Conservation (phyloP, 2,113 vertebrate species). For the Syrrhaptes paradoxus region DNA sequence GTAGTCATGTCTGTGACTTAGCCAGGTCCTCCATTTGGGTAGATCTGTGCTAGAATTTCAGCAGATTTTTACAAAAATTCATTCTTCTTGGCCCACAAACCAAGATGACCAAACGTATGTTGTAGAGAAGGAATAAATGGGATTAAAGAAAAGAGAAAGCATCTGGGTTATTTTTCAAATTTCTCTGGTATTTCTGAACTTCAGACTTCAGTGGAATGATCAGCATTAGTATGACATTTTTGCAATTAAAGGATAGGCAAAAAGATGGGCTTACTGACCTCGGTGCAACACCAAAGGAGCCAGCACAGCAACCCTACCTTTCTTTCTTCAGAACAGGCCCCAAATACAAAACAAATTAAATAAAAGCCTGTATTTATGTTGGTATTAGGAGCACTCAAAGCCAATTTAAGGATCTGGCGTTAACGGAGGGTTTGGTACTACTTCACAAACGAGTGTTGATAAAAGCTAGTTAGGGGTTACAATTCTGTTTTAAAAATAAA, state of each 20-base stretch:
- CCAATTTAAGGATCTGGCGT: neutral
- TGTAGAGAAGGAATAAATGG: neutral
- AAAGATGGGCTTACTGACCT: neutral
- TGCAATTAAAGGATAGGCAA: neutral
- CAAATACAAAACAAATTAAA: neutral
- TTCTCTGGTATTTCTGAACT: neutral
- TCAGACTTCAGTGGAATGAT: neutral
- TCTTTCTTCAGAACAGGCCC: neutral
- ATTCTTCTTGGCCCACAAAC: neutral
- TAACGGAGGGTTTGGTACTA: fast-evolving
- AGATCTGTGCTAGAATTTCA: neutral
- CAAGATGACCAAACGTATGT: neutral
- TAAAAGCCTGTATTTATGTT: neutral
- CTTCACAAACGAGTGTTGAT: neutral
- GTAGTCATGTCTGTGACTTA: neutral
- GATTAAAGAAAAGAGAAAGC: neutral
- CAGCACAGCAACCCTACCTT: neutral
- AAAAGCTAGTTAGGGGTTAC: neutral
- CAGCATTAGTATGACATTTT: neutral
- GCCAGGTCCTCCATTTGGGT: neutral
- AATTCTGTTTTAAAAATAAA: neutral
- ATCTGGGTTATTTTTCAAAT: neutral
- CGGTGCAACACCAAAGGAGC: neutral
- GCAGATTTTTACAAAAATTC: neutral
- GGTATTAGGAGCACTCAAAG: neutral